phyloP scores from a whole-genome alignment of 2,888 invertebrate species.

The Liodrosophila aerea region DNA sequence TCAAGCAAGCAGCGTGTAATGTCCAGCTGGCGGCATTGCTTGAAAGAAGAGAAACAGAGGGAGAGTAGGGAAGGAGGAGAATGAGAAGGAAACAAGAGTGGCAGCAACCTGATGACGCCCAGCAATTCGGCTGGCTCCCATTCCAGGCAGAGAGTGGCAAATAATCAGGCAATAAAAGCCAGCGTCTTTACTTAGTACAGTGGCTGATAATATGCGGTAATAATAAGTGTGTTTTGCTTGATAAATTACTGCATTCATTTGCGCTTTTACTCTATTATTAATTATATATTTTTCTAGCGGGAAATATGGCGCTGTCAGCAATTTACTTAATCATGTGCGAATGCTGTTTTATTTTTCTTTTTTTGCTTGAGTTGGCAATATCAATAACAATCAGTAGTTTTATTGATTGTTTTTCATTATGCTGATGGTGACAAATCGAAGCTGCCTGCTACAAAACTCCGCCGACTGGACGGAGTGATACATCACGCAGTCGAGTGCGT shows the following conservation, averaged over 20 bases:
- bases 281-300: constrained; percentile 20
- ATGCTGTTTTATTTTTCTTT: constrained; percentile 8
- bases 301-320: too few species aligned
- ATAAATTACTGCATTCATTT: neutral
- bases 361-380: constrained; percentile 36
- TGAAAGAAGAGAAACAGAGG: neutral
- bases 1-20: too few species aligned
- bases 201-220: too few species aligned
- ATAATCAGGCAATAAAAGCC: too few species aligned
- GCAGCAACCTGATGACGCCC: too few species aligned
- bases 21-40: too few species aligned
- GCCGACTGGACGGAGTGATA: constrained; percentile 71
- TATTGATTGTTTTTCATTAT: constrained; percentile 73
- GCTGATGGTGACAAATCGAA: constrained; percentile 75
- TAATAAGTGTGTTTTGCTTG: too few species aligned
- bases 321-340: constrained; percentile 48
- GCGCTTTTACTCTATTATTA: neutral
- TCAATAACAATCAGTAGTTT: constrained; percentile 64
- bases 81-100: too few species aligned
- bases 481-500: constrained; percentile 61
- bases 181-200: too few species aligned
- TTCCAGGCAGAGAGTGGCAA: too few species aligned
- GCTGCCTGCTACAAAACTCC: constrained; percentile 44
- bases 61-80: too few species aligned
- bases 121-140: too few species aligned